Evolutionary conservation across 2,888 invertebrate species (phyloP), one percentile per base, ranked within the genome.

Genomic region (Eutolmus rufibarbis): DNA sequence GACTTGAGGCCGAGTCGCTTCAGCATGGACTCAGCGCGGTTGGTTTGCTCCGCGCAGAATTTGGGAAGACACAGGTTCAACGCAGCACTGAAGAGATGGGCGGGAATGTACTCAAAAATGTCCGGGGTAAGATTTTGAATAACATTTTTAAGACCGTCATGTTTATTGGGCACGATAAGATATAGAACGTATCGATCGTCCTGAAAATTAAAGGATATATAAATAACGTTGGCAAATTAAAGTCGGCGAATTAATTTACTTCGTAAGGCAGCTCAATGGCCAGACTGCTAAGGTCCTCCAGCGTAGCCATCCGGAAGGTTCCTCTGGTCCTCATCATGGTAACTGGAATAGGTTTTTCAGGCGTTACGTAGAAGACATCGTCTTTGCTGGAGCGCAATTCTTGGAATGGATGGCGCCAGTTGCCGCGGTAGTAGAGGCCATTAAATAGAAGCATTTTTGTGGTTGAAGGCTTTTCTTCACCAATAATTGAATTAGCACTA

Each of bases 371-470:
- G 92, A 97, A 97, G 88, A 95, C 94, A 56, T 94, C 94, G 1
- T 93, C 90, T 85, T 90, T 90, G n/a, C 81, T 94, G n/a, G 90
- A 89, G 8, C 81, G 77, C 85, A 91, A 88, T 87, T 92, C 91
- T 88, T 95, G 94, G 91, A 97, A 97, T 0, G 95, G 93, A 37
- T 94, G 93, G 88, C 95, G 94, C 97, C 97, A 97, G 14, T 94
- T 94, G n/a, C 96, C 96, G 89, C 96, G 95, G 93, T 96, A 97
- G 91, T 96, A 96, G 90, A 97, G 93, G 0, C 96, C 96, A 90
- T 96, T 97, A 89, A 96, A 95, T 79, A 97, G 93, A 46, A 97
- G 92, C 93, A 96, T 94, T 89, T 95, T 93, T 0, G 95, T 95
- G 87, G 91, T 91, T 76, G 91, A 90, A 19, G 89, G 90, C 2